Conservation (phyloP, 2,888 invertebrate genomes). For the Baccha elongata region DNA sequence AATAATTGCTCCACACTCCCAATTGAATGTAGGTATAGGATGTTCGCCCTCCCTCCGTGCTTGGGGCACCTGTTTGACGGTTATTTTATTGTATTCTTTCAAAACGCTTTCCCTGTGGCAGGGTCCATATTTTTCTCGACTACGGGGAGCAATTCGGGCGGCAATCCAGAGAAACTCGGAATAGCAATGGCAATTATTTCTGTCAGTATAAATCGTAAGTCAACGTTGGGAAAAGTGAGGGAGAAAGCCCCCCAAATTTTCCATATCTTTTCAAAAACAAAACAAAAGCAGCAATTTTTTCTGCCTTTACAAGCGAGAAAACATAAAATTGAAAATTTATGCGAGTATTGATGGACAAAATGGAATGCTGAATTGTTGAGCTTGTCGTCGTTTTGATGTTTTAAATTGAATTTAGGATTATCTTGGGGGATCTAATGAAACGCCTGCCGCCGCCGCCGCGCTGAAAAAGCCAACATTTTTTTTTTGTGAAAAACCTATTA, state of each 20-base stretch:
- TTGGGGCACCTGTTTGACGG: slow-evolving; percentile 71
- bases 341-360: slow-evolving; percentile 72
- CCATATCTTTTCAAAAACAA: neutral
- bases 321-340: slow-evolving; percentile 70
- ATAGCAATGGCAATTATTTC: slow-evolving; percentile 72
- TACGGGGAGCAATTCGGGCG: slow-evolving; percentile 62
- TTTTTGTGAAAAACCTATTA: slow-evolving; percentile 55
- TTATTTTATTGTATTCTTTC: slow-evolving; percentile 71
- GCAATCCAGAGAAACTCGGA: slow-evolving; percentile 55
- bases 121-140: slow-evolving; percentile 40
- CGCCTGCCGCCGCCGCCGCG: neutral
- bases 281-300: slow-evolving; percentile 27
- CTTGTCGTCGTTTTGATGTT: slow-evolving; percentile 70
- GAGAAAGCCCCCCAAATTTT: neutral
- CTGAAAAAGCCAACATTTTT: slow-evolving; percentile 22
- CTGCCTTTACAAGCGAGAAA: slow-evolving; percentile 48
- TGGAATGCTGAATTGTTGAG: slow-evolving; percentile 68
- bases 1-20: slow-evolving; percentile 64
- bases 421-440: neutral
- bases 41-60: slow-evolving; percentile 42
- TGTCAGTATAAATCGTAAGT: slow-evolving; percentile 73
- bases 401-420: slow-evolving; percentile 64
- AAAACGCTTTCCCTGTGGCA: slow-evolving; percentile 19
- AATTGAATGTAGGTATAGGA: too few relatives aligned
- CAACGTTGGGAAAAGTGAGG: slow-evolving; percentile 40